Evolutionary conservation across 2,888 invertebrate genomes (phyloP), one percentile per base, ranked within the genome.

Genomic region (Notocelia uddmanniana): DNA sequence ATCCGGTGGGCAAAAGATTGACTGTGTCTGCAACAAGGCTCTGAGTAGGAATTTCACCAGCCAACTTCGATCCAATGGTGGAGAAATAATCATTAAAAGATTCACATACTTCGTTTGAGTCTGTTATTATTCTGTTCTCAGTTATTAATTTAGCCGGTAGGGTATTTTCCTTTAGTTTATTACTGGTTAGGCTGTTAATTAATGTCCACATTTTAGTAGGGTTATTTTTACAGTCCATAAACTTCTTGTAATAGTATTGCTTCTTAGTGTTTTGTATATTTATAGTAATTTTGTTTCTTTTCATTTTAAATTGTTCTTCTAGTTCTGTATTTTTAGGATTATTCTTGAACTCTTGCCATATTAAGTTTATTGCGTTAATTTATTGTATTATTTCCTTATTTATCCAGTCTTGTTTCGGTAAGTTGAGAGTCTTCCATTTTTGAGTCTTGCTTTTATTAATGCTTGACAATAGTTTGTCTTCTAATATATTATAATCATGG

Each of bases 391-490:
- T 57, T n/a, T 57, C 31, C 26, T 57, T 57, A 21, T 57, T 57
- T 57, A 57, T 57, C 57, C 57, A 57, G 1, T 57, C 31, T n/a
- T 57, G 15, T 31, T 18, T 57, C 5, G 57, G 57, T 13, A 1
- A 15, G 18, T 57, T 57, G 15, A 57, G 11, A 13, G 11, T 55
- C 11, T 55, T 55, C 3, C 10, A 15, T 23, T 55, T 55, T 2
- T 6, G 5, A 15, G 23, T n/a, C 31, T 31, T 57, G 15, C 57
- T 54, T 54, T 23, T 21, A 0, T 21, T 15, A 3, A 54, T 23
- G 26, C 26, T 3, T 5, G 26, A 2, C 5, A 26, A 11, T 10
- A 52, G 21, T 52, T 52, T 45, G 3, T 45, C n/a, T 45, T 45
- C 45, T 15, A 45, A n/a, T 45, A 45, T 15, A 15, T 13, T 15